Conservation (phyloP, 2,888 invertebrate species). For the Limnephilus auricula region DNA sequence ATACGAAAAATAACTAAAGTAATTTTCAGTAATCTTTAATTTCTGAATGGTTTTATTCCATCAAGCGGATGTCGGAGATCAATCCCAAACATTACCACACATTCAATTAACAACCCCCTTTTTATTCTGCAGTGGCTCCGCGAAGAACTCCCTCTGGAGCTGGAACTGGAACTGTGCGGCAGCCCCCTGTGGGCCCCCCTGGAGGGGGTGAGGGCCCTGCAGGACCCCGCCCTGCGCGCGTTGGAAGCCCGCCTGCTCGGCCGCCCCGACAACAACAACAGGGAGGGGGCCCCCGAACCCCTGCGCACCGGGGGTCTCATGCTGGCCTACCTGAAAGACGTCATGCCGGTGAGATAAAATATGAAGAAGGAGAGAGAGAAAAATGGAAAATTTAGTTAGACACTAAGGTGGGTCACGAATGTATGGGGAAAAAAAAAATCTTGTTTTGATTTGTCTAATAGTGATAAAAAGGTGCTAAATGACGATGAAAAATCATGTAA, state of each 20-base stretch:
- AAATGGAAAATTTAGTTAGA: too few species aligned
- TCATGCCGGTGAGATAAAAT: constrained; percentile 56
- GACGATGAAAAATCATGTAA: too few species aligned
- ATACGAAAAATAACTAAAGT: neutral
- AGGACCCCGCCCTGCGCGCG: constrained; percentile 87
- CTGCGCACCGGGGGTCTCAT: constrained; percentile 52
- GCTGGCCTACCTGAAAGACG: constrained; percentile 59
- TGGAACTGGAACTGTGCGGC: constrained; percentile 69
- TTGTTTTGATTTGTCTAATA: too few species aligned
- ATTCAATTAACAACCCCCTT: constrained; percentile 10
- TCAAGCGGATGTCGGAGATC: too few species aligned
- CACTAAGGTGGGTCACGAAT: too few species aligned
- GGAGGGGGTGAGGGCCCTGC: constrained; percentile 88
- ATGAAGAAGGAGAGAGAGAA: neutral
- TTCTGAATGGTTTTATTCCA: too few species aligned
- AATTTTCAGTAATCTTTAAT: neutral
- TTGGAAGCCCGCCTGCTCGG: constrained; percentile 85
- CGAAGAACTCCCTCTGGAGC: constrained; percentile 82
- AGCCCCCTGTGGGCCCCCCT: constrained; percentile 75
- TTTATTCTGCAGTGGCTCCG: constrained; percentile 82
- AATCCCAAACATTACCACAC: too few species aligned
- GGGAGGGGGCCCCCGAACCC: constrained; percentile 71
- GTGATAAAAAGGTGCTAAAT: too few species aligned
- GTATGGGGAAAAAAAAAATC: too few species aligned
- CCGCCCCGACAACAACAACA: constrained; percentile 82